These are phyloP conservation scores for Orientallactaga bullata DNA, from an alignment of 2,113 vertebrate species.

Conservation along the genomic window DNA sequence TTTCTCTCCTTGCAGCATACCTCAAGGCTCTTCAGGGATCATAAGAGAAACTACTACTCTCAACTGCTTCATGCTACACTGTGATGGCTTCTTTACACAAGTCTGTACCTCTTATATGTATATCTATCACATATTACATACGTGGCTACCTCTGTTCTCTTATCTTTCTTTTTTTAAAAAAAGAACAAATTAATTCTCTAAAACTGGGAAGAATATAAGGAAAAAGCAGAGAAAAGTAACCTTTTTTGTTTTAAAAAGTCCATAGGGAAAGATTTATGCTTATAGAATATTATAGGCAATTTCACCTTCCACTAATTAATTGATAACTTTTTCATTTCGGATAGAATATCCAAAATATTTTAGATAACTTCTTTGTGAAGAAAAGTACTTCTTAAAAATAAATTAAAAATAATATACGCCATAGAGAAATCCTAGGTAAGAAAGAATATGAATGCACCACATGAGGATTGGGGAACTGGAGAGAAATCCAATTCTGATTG, in stretches of 20 bases:
- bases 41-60: neutral
- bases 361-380: constrained; percentile 19
- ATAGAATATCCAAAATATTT: constrained; percentile 39
- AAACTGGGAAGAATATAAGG: constrained; percentile 21
- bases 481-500: constrained; percentile 45
- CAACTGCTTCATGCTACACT: neutral
- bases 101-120: neutral
- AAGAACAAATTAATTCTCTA: constrained; percentile 13
- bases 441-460: neutral
- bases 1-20: neutral
- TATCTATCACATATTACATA: neutral
- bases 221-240: constrained; percentile 39
- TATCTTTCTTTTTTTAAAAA: neutral
- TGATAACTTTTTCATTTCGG: constrained; percentile 5
- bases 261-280: constrained; percentile 55
- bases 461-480: neutral
- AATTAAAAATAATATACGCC: constrained; percentile 53
- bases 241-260: neutral
- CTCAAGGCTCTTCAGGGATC: neutral
- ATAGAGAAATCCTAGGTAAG: neutral
- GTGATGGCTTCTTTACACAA: neutral
- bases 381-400: neutral
- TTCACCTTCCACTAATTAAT: constrained; percentile 42
- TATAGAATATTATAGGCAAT: constrained; percentile 12
- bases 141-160: neutral